Percentiles rank a stretch among this genome's conserved stretches.
phyloP scores from a whole-genome alignment of 2,797 vertebrate species.

The Lophotriccus pileatus region DNA sequence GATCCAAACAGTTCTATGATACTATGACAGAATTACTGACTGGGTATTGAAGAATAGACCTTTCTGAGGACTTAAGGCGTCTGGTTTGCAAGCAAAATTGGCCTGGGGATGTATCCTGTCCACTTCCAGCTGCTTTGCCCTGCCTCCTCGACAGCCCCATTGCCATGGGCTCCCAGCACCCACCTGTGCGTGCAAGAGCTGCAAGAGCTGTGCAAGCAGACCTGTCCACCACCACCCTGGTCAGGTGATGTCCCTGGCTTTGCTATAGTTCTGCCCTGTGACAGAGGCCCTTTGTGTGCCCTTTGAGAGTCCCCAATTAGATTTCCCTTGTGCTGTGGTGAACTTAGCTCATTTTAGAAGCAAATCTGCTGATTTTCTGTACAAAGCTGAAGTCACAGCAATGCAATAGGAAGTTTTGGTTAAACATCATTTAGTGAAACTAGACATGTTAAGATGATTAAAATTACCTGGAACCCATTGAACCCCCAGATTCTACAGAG shows the following conservation, averaged over 20 bases:
- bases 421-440: neutral
- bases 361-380: neutral
- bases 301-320: neutral
- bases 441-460: neutral
- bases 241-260: neutral
- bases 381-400: neutral
- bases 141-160: neutral
- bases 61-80: neutral
- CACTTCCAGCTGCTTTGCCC: neutral
- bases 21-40: neutral
- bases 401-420: neutral
- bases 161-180: rapidly evolving
- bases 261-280: neutral
- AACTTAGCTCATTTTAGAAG: neutral
- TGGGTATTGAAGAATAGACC: neutral
- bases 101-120: rapidly evolving
- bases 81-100: neutral
- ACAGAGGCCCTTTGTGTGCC: rapidly evolving
- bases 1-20: neutral
- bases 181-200: neutral
- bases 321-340: neutral
- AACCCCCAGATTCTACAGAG: neutral
- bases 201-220: neutral
- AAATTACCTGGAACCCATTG: neutral
- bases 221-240: neutral